Evolutionary conservation across 2,888 invertebrate genomes (phyloP), one percentile per base, ranked within the genome.

Genomic region (Rhamphomyia laevipes): DNA sequence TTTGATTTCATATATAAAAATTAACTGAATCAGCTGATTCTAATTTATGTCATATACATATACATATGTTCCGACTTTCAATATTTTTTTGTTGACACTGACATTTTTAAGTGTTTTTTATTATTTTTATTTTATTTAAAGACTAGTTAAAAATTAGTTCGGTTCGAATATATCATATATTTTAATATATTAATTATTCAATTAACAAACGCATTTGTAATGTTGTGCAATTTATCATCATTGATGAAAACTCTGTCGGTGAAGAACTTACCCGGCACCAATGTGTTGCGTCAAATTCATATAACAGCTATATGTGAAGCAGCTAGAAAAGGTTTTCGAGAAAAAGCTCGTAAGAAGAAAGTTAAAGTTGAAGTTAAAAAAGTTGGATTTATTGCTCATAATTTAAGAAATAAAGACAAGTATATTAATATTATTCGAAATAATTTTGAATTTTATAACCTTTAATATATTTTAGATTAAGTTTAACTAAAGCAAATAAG

Each of bases 281-380:
- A 69, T 45, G 59, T 55, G 0, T 30, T 64, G 7, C 61, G 74
- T 53, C 65, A 68, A 56, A 55, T 83, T 57, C 74, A 80, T 65
- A 70, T 79, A 56, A 70, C 80, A 53, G 68, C 75, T 54, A 66
- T 77, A 44, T 73, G 74, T 55, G 85, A 82, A 71, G 87, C 88
- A 5, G 89, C 89, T 1, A 77, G 90, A 53, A 89, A 85, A 68
- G 87, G 89, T 46, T 89, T 88, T 4, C 77, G 89, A 55, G 86
- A 85, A 45, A 82, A 80, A 58, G 81, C 81, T 30, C 77, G 77
- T 46, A 84, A 84, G 48, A 81, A 82, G 59, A 87, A 86, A 71
- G 82, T 84, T 27, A 86, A 86, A 70, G 76, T 79, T 31, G 85
- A 83, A 65, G 77, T 82, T 11, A 77, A 82, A 54, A 88, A 88